These are phyloP conservation scores for Empidonax alnorum DNA, from an alignment of 2,113 vertebrate species.

Conservation along the genomic window DNA sequence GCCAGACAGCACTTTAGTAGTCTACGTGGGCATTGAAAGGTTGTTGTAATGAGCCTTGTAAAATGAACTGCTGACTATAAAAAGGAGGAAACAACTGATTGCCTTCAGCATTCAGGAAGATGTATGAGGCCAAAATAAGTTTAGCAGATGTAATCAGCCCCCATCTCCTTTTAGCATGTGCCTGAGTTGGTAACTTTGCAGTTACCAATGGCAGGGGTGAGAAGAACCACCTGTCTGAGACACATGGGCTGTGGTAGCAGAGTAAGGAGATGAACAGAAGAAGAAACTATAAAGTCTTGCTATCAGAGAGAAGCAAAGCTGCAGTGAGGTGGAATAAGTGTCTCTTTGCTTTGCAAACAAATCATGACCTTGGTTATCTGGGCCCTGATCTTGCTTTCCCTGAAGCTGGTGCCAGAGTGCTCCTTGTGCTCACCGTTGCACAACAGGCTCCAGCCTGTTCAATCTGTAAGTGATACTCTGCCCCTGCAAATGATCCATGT, in stretches of 20 bases:
- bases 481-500: not conserved
- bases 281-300: not conserved
- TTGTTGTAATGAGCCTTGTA: not conserved
- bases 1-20: not conserved
- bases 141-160: not conserved
- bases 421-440: not conserved
- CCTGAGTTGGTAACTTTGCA: not conserved
- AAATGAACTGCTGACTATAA: conserved; percentile 18
- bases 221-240: not conserved
- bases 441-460: not conserved
- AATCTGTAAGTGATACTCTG: not conserved
- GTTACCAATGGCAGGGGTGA: not conserved
- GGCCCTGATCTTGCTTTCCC: not conserved
- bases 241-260: fast-evolving
- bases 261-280: not conserved
- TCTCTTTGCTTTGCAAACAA: not conserved
- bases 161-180: not conserved
- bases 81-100: not conserved
- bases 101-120: not conserved
- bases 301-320: not conserved
- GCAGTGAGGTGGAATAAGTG: not conserved
- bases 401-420: not conserved
- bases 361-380: not conserved
- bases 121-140: not conserved
- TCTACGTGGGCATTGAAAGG: not conserved